Percentiles rank a stretch among this genome's conserved stretches.
These are phyloP conservation scores for Tetranychus cinnabarinus DNA, from an alignment of 1,140 invertebrate genomes.

Conservation along the genomic window DNA sequence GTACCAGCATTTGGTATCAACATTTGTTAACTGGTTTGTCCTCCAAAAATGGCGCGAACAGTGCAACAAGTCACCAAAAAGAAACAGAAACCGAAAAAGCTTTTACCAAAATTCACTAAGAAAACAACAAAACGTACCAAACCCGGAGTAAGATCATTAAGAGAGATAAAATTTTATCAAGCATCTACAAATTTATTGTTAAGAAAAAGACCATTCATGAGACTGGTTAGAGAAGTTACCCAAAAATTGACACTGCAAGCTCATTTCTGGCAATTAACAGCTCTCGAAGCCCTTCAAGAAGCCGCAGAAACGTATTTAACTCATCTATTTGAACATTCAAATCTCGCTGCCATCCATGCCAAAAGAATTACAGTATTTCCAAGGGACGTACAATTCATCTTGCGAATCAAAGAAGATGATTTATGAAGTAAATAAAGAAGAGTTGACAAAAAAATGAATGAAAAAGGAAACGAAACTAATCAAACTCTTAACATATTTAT, in stretches of 20 bases:
- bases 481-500: too few species aligned
- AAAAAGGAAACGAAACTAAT: too few species aligned
- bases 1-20: too few species aligned
- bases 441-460: too few species aligned
- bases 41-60: too few species aligned
- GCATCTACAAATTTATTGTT: slow-evolving; percentile 22
- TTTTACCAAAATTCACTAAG: background rate
- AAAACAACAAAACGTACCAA: slow-evolving; percentile 13
- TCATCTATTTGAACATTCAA: slow-evolving; percentile 20
- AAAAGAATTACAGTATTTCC: slow-evolving; percentile 19
- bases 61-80: too few species aligned
- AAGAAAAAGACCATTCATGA: slow-evolving; percentile 13
- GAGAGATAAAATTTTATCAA: slow-evolving; percentile 23
- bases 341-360: slow-evolving; percentile 20
- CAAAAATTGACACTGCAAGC: background rate
- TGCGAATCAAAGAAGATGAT: background rate
- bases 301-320: slow-evolving; percentile 20
- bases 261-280: background rate
- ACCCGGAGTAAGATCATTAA: slow-evolving; percentile 21
- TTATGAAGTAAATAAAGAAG: too few species aligned
- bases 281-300: slow-evolving; percentile 12
- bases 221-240: slow-evolving; percentile 4
- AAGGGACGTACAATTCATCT: slow-evolving; percentile 18
- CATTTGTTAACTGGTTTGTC: too few species aligned
- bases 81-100: too few species aligned